Evolutionary conservation across 2,888 invertebrate species (phyloP).

Genomic region (Tachystola acroxantha): DNA sequence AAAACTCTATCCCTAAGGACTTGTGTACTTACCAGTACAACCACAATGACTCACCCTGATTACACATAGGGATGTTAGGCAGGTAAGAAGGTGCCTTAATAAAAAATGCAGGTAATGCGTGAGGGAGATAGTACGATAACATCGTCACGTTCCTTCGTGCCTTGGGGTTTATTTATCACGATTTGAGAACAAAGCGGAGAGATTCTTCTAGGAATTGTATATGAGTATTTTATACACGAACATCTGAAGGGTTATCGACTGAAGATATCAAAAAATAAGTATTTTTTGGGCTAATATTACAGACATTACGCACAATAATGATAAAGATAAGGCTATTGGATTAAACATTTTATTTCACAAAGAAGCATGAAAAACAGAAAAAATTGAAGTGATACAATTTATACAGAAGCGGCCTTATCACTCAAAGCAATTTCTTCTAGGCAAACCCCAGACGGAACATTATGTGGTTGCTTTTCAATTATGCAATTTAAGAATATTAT

Average conservation of each 20-base stretch:
- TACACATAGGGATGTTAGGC: slow-evolving; percentile 17
- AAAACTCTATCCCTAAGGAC: neutral
- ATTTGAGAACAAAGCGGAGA: slow-evolving; percentile 7
- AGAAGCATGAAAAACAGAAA: too few relatives aligned
- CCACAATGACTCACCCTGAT: slow-evolving; percentile 23
- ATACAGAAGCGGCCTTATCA: too few relatives aligned
- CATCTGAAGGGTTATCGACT: neutral
- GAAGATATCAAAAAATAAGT: too few relatives aligned
- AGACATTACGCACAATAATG: too few relatives aligned
- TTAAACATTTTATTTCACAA: neutral
- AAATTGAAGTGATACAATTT: too few relatives aligned
- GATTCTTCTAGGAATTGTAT: slow-evolving; percentile 7
- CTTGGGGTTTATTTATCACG: neutral
- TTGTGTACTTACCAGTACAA: slow-evolving; percentile 10
- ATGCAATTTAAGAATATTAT: too few relatives aligned
- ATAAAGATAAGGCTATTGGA: too few relatives aligned
- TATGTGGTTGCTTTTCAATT: too few relatives aligned
- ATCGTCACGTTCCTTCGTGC: slow-evolving; percentile 5
- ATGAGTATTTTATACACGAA: neutral
- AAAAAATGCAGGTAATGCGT: slow-evolving; percentile 24
- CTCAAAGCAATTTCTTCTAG: too few relatives aligned
- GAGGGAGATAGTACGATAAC: slow-evolving; percentile 19
- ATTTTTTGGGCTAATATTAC: too few relatives aligned
- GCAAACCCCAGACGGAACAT: too few relatives aligned
- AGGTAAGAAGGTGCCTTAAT: slow-evolving; percentile 19